phyloP scores from a whole-genome alignment of 2,888 invertebrate species.

The Drosophila sordidula region DNA sequence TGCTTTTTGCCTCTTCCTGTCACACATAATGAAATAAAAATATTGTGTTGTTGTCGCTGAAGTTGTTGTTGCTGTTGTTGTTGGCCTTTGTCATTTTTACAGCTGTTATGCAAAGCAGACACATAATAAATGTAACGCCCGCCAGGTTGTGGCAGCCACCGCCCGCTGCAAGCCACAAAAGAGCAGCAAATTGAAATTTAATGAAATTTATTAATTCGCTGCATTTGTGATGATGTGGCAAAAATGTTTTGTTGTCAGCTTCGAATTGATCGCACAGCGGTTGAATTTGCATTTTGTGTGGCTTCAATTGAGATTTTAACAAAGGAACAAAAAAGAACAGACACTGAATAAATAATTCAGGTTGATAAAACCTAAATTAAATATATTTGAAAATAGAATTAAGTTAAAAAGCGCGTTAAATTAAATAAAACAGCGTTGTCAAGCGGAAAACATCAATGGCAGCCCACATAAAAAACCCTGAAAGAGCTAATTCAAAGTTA shows the following conservation, averaged over 20 bases:
- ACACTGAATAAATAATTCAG: constrained; percentile 6
- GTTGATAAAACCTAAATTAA: not conserved
- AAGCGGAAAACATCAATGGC: constrained; percentile 1
- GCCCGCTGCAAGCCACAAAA: constrained; percentile 44
- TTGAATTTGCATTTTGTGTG: constrained; percentile 11
- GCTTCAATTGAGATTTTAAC: constrained; percentile 3
- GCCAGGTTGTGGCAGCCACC: constrained; percentile 8
- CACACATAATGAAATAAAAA: constrained; percentile 46
- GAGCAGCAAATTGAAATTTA: constrained; percentile 50
- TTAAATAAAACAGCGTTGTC: constrained; percentile 4
- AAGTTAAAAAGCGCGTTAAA: constrained; percentile 8
- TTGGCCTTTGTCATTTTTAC: constrained; percentile 21
- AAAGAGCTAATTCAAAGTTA: not conserved
- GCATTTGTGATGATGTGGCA: constrained; percentile 60
- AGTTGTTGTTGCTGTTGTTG: not conserved
- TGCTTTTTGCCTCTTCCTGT: constrained; percentile 3
- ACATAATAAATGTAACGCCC: constrained; percentile 32
- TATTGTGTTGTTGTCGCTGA: constrained; percentile 14
- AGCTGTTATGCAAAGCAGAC: constrained; percentile 21
- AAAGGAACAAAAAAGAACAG: constrained; percentile 2
- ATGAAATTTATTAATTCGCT: constrained; percentile 56
- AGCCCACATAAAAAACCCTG: constrained; percentile 3
- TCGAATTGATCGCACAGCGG: constrained; percentile 8
- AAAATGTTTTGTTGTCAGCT: constrained; percentile 26
- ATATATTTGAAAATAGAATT: constrained; percentile 7